Evolutionary conservation across 2,797 vertebrate genomes (phyloP), one percentile per base, ranked within the genome.

Genomic region (Enteromius mattozi): DNA sequence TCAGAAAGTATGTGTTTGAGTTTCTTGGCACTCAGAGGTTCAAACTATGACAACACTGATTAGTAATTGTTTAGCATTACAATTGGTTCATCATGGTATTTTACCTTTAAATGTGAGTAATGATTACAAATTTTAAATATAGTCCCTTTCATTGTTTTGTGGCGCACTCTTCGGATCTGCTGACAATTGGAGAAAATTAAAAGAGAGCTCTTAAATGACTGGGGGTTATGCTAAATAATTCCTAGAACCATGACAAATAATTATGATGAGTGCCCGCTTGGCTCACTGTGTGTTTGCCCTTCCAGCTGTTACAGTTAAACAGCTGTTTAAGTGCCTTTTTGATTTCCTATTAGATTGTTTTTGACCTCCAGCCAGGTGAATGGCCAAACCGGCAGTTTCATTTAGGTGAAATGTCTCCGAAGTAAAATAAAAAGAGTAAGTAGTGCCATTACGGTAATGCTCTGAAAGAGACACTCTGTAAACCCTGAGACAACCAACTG

Each of bases 341-440:
- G 9, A 75, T 75, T 75, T 75, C 19, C 35, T 33, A 6, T 75
- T 21, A 72, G 24, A 81, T 75, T 75, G 13, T 19, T 49, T 49
- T 33, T 51, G 45, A 51, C 81, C 56, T 40, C 45, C 33, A 42
- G 45, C 45, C 61, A 68, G 59, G 72, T 10, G 10, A 75, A 65
- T 27, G 10, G 24, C 10, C 80, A 59, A 71, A 51, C 79, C 68
- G 71, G 42, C 42, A 75, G 21, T 30, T 66, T 76, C 16, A 51
- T 40, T 51, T 35, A 33, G 3, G n/a, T 45, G 6, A 66, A 51
- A 5, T 65, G 42, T 74, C 80, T 74, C 21, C 40, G 0, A 45
- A 61, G 19, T 27, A 42, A 76, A 83, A 54, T 76, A 30, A 82
- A n/a, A 76, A 27, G 6, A 14, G 45, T 21, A 54, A 76, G 35